These are phyloP conservation scores for Hedya salicella DNA, from an alignment of 2,888 invertebrate genomes.

Conservation along the genomic window DNA sequence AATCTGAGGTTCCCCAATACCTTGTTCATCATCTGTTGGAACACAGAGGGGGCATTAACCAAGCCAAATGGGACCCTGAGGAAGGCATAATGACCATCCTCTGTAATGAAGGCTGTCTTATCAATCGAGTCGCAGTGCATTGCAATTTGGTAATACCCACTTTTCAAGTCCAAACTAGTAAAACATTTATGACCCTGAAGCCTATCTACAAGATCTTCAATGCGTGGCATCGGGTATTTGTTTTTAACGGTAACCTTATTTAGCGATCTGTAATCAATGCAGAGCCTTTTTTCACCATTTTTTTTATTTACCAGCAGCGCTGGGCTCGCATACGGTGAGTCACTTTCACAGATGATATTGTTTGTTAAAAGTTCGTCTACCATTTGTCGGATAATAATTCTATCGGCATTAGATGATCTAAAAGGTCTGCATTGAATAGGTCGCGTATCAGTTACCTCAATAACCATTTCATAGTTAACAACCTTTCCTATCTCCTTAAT, in stretches of 20 bases:
- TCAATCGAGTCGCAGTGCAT: conserved; percentile 51
- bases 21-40: conserved; percentile 46
- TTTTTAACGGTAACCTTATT: conserved; percentile 6
- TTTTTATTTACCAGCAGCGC: conserved; percentile 9
- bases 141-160: conserved; percentile 55
- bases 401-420: not conserved
- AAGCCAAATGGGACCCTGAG: conserved; percentile 46
- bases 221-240: conserved; percentile 54
- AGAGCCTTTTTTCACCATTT: conserved; percentile 14
- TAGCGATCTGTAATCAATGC: conserved; percentile 10
- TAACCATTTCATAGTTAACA: conserved; percentile 5
- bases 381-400: conserved; percentile 4
- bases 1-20: conserved; percentile 44
- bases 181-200: conserved; percentile 49
- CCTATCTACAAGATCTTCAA: conserved; percentile 57
- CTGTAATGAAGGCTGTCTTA: conserved; percentile 56
- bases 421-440: conserved; percentile 12
- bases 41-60: conserved; percentile 44
- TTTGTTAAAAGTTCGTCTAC: conserved; percentile 7
- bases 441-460: not conserved
- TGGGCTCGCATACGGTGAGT: too few relatives aligned
- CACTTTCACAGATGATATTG: conserved; percentile 10
- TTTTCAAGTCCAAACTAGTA: conserved; percentile 52
- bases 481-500: conserved; percentile 23
- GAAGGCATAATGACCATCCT: conserved; percentile 56